A percentile compares a stretch with the other conserved stretches of the same genome.
Evolutionary conservation across 1,140 invertebrate genomes (phyloP).

Genomic region (Ceratitis capitata): DNA sequence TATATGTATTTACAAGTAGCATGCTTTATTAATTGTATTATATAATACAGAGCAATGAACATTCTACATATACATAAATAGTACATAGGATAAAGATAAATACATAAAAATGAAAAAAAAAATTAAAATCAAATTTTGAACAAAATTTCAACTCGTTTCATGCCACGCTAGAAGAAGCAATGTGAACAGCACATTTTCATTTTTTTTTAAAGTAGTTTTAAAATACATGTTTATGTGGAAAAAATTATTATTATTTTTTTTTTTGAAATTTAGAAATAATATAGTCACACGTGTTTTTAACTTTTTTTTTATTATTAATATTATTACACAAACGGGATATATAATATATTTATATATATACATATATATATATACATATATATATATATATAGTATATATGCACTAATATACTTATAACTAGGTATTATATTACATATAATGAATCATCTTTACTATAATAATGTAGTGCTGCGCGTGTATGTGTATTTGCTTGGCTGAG

Average conservation of each 20-base stretch:
- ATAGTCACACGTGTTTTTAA: background rate
- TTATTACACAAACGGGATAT: constrained; percentile 32
- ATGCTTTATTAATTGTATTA: constrained; percentile 34
- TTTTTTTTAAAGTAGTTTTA: background rate
- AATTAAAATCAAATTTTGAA: background rate
- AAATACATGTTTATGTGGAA: constrained; percentile 10
- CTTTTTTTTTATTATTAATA: background rate
- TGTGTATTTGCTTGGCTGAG: too few species aligned
- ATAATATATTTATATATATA: constrained; percentile 26
- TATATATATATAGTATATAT: too few species aligned
- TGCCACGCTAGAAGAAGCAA: background rate
- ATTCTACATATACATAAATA: constrained; percentile 37
- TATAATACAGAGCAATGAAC: background rate
- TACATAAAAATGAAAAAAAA: background rate
- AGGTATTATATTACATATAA: constrained; percentile 10
- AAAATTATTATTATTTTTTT: background rate
- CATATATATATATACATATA: too few species aligned
- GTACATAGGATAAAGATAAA: background rate
- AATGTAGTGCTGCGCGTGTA: background rate
- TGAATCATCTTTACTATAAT: background rate
- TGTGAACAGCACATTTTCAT: too few species aligned
- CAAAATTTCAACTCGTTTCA: background rate
- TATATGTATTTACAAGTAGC: constrained; percentile 18
- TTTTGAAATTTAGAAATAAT: constrained; percentile 18
- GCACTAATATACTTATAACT: background rate